Conservation (phyloP, 2,113 vertebrate species). For the Oenanthe oenanthe region DNA sequence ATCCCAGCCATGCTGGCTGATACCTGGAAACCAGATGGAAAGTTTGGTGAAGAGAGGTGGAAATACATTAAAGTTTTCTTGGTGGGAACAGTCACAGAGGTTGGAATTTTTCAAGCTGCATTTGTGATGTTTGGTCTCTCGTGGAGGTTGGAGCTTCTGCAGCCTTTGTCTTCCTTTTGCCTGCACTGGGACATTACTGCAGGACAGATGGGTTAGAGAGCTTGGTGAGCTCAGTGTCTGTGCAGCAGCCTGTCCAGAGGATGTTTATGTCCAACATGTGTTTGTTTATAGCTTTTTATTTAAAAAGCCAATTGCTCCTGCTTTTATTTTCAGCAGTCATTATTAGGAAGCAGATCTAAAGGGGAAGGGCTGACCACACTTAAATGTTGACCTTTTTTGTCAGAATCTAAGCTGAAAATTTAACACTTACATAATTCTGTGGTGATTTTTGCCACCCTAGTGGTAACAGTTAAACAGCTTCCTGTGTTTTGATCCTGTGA, state of each 20-base stretch:
- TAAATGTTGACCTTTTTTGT: background rate
- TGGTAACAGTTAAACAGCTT: background rate
- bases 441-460: background rate
- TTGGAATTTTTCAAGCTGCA: background rate
- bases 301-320: background rate
- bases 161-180: background rate
- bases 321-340: background rate
- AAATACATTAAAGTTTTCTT: background rate
- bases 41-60: background rate
- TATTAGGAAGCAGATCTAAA: background rate
- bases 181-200: fast-evolving
- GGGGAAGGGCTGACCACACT: background rate
- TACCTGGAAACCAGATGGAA: background rate
- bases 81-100: background rate
- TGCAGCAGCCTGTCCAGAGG: background rate
- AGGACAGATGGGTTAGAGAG: background rate
- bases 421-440: background rate
- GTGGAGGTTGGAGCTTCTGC: background rate
- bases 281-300: background rate
- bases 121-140: background rate
- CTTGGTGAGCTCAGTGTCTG: background rate
- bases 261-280: background rate
- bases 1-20: background rate
- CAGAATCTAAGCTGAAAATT: background rate
- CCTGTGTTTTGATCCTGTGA: background rate